phyloP scores from a whole-genome alignment of 1,140 invertebrate species.

The Pogonognathellus flavescens region DNA sequence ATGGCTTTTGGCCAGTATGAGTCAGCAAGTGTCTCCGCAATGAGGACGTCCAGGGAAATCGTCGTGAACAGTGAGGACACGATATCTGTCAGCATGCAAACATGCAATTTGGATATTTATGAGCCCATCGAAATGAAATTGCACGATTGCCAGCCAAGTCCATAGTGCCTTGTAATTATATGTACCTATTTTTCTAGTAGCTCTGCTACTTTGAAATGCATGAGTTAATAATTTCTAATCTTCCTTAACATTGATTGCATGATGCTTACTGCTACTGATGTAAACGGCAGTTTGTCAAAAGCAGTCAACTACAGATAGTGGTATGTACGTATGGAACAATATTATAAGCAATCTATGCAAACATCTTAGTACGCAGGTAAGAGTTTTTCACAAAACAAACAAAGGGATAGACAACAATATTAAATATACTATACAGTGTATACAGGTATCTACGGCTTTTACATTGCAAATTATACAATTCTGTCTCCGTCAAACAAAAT shows the following conservation, averaged over 20 bases:
- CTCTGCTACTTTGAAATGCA: slow-evolving; percentile 10
- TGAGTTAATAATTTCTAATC: slow-evolving; percentile 41
- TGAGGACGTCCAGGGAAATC: slow-evolving; percentile 96
- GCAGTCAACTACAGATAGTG: too few relatives aligned
- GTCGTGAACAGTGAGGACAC: slow-evolving; percentile 91
- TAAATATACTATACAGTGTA: not conserved
- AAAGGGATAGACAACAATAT: not conserved
- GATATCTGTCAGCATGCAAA: slow-evolving; percentile 71
- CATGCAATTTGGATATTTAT: slow-evolving; percentile 52
- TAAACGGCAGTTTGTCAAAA: too few relatives aligned
- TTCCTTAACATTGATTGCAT: slow-evolving; percentile 35
- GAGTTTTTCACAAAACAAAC: not conserved
- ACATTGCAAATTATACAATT: too few relatives aligned
- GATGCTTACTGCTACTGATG: not conserved
- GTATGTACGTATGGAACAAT: too few relatives aligned
- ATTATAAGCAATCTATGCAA: too few relatives aligned
- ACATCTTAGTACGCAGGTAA: too few relatives aligned
- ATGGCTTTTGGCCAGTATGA: slow-evolving; percentile 96
- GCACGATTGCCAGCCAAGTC: slow-evolving; percentile 36
- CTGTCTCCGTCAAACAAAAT: too few relatives aligned
- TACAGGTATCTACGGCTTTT: too few relatives aligned
- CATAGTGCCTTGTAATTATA: slow-evolving; percentile 40
- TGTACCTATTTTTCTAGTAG: slow-evolving; percentile 16
- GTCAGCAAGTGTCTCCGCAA: slow-evolving; percentile 80
- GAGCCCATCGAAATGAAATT: slow-evolving; percentile 46